Percentiles rank a stretch among this genome's conserved stretches.
Conservation (phyloP, 2,113 vertebrate species). For the Ammospiza caudacuta region DNA sequence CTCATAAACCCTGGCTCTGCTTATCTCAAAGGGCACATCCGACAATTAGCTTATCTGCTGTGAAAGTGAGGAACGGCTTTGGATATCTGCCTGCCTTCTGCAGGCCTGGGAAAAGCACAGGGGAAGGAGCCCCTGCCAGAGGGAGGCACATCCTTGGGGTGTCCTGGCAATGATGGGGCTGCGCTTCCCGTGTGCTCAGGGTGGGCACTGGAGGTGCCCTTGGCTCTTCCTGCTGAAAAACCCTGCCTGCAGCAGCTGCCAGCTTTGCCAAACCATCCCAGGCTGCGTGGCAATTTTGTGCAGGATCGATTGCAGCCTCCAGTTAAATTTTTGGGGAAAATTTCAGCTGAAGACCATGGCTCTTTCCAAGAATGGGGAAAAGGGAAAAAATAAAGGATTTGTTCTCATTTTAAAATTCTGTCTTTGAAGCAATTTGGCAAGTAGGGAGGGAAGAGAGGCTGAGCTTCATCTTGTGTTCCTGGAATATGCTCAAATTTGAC, state of each 20-base stretch:
- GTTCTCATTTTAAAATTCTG: constrained; percentile 10
- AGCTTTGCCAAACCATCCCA: not conserved
- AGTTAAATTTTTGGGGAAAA: not conserved
- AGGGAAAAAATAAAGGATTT: not conserved
- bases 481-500: constrained; percentile 54
- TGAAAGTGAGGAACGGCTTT: constrained; percentile 59
- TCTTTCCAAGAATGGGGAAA: not conserved
- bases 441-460: not conserved
- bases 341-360: not conserved
- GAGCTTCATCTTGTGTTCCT: constrained; percentile 23
- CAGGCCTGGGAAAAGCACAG: not conserved
- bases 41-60: constrained; percentile 74
- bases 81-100: constrained; percentile 64
- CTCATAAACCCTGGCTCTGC: constrained; percentile 57
- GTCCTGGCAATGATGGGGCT: not conserved
- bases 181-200: accelerated
- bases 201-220: not conserved
- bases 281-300: not conserved
- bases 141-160: accelerated
- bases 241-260: not conserved
- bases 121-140: not conserved
- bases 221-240: not conserved
- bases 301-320: not conserved
- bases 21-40: constrained; percentile 73
- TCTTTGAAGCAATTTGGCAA: constrained; percentile 51